Conservation (phyloP, 2,888 invertebrate species). For the Dastarcus helophoroides region DNA sequence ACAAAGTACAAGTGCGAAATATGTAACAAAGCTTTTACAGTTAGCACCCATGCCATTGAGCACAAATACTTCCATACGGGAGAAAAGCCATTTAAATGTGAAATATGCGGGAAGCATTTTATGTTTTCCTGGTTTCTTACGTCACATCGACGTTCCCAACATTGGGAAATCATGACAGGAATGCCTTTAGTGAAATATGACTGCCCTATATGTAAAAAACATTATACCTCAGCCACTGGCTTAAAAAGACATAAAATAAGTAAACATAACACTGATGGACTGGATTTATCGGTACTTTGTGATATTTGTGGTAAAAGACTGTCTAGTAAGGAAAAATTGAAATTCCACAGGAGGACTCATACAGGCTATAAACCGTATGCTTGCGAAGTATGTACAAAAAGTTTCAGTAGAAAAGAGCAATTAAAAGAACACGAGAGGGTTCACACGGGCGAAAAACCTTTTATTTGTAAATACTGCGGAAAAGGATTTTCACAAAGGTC, state of each 20-base stretch:
- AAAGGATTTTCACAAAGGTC: slow-evolving; percentile 42
- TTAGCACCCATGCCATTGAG: slow-evolving; percentile 27
- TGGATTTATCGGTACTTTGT: slow-evolving; percentile 37
- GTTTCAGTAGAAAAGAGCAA: slow-evolving; percentile 38
- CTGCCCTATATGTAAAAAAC: slow-evolving; percentile 41
- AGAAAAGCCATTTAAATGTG: slow-evolving; percentile 41
- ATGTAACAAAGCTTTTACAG: slow-evolving; percentile 29
- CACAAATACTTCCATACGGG: slow-evolving; percentile 31
- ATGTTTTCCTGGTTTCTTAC: slow-evolving; percentile 40
- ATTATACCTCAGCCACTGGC: slow-evolving; percentile 32
- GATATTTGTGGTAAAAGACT: slow-evolving; percentile 32
- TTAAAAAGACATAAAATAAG: slow-evolving; percentile 34
- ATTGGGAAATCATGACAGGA: slow-evolving; percentile 36
- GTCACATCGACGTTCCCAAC: slow-evolving; percentile 38
- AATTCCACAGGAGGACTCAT: slow-evolving; percentile 31
- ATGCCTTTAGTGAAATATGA: slow-evolving; percentile 30
- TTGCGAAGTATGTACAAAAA: slow-evolving; percentile 37
- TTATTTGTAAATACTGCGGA: slow-evolving; percentile 28
- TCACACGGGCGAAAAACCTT: slow-evolving; percentile 37
- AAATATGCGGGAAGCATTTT: slow-evolving; percentile 42
- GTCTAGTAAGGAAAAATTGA: slow-evolving; percentile 31
- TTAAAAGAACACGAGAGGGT: slow-evolving; percentile 29
- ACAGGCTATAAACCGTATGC: slow-evolving; percentile 39
- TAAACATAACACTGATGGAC: slow-evolving; percentile 28
- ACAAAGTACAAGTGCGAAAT: slow-evolving; percentile 33